Evolutionary conservation across 2,888 invertebrate species (phyloP).

Genomic region (Macrosiphum euphorbiae): DNA sequence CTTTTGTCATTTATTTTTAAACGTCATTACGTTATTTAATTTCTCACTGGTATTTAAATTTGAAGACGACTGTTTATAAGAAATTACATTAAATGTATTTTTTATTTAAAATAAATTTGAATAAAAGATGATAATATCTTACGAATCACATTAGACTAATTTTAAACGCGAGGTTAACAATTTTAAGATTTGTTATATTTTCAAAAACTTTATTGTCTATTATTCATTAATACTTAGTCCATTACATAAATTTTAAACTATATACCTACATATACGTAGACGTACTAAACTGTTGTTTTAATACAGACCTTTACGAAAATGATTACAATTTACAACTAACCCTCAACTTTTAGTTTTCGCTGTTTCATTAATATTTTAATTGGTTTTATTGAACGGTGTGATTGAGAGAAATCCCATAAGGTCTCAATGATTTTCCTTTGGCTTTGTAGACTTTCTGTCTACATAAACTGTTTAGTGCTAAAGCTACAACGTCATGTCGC

Average conservation of each 20-base stretch:
- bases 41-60: slow-evolving; percentile 21
- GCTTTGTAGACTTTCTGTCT: neutral
- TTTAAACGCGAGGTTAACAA: neutral
- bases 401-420: slow-evolving; percentile 37
- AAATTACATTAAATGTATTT: slow-evolving; percentile 14
- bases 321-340: neutral
- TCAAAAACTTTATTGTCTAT: neutral
- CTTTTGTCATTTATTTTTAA: slow-evolving; percentile 47
- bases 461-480: slow-evolving; percentile 41
- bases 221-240: neutral
- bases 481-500: slow-evolving; percentile 25
- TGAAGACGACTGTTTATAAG: neutral
- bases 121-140: neutral
- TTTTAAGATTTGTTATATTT: neutral
- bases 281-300: neutral
- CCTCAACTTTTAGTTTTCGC: neutral
- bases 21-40: slow-evolving; percentile 42
- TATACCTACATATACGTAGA: neutral
- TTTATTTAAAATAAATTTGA: neutral
- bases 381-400: slow-evolving; percentile 39
- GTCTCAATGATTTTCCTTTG: slow-evolving; percentile 23
- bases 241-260: neutral
- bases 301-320: neutral
- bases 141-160: neutral
- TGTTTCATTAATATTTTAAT: slow-evolving; percentile 40